Evolutionary conservation across 2,113 vertebrate genomes (phyloP).

Genomic region (Callionymus lyra): DNA sequence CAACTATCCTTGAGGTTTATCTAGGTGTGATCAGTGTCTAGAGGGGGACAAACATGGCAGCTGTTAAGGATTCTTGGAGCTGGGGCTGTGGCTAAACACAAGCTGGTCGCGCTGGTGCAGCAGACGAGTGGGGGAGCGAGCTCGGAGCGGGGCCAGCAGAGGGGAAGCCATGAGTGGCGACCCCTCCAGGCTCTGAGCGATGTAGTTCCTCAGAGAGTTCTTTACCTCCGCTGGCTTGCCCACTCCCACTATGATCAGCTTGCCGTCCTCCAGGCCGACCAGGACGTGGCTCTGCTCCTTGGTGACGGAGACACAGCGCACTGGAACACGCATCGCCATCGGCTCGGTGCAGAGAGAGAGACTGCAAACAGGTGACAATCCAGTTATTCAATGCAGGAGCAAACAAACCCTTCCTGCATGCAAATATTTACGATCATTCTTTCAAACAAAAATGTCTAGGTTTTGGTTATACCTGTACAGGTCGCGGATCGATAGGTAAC

Average conservation of each 20-base stretch:
- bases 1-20: conserved; percentile 45
- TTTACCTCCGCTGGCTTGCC: conserved; percentile 97
- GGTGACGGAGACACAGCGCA: conserved; percentile 84
- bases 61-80: conserved; percentile 34
- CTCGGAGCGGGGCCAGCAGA: conserved; percentile 69
- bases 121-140: conserved; percentile 73
- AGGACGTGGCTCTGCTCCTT: conserved; percentile 92
- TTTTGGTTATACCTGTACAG: conserved; percentile 79
- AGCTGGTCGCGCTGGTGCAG: conserved; percentile 73
- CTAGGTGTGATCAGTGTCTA: conserved; percentile 1
- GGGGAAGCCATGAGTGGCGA: conserved; percentile 72
- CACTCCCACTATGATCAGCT: conserved; percentile 92
- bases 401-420: not conserved
- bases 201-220: conserved; percentile 75
- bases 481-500: conserved; percentile 84
- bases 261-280: conserved; percentile 90
- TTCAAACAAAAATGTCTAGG: not conserved
- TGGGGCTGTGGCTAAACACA: conserved; percentile 62
- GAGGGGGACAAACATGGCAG: not conserved
- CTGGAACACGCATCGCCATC: conserved; percentile 84
- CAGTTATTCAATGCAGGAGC: not conserved
- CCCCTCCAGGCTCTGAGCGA: conserved; percentile 74
- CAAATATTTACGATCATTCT: not conserved
- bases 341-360: conserved; percentile 75
- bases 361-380: conserved; percentile 48